These are phyloP conservation scores for Ispidina picta DNA, from an alignment of 2,797 vertebrate genomes.

Conservation along the genomic window DNA sequence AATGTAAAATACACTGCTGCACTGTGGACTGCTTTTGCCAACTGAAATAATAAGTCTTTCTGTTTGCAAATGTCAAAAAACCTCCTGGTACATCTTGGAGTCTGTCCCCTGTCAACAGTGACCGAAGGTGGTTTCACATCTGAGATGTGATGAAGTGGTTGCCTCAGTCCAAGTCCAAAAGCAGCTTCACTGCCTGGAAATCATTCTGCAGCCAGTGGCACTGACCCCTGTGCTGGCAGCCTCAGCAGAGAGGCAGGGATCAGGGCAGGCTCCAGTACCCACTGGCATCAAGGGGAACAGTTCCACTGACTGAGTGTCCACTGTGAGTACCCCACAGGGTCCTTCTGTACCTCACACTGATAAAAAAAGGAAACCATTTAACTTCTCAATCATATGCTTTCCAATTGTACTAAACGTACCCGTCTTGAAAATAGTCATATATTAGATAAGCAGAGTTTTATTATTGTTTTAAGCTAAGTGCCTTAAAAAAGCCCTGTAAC, in stretches of 20 bases:
- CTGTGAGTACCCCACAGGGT: not conserved
- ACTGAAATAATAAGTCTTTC: not conserved
- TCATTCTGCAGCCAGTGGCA: not conserved
- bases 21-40: not conserved
- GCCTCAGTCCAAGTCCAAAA: not conserved
- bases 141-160: not conserved
- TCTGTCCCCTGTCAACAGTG: not conserved
- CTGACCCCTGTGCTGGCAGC: not conserved
- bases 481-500: not conserved
- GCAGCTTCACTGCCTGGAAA: not conserved
- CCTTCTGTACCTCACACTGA: not conserved
- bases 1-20: not conserved
- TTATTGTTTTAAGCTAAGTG: slow-evolving; percentile 16
- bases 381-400: not conserved
- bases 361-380: not conserved
- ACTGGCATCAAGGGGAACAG: not conserved
- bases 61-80: not conserved
- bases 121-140: not conserved
- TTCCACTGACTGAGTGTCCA: not conserved
- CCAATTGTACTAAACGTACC: not conserved
- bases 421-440: not conserved
- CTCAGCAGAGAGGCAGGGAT: not conserved
- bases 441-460: slow-evolving; percentile 7
- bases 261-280: not conserved
- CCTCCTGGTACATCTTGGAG: not conserved